Percentiles rank a stretch among this genome's conserved stretches.
phyloP scores from a whole-genome alignment of 2,888 invertebrate species.

The Chrysotoxum bicinctum region DNA sequence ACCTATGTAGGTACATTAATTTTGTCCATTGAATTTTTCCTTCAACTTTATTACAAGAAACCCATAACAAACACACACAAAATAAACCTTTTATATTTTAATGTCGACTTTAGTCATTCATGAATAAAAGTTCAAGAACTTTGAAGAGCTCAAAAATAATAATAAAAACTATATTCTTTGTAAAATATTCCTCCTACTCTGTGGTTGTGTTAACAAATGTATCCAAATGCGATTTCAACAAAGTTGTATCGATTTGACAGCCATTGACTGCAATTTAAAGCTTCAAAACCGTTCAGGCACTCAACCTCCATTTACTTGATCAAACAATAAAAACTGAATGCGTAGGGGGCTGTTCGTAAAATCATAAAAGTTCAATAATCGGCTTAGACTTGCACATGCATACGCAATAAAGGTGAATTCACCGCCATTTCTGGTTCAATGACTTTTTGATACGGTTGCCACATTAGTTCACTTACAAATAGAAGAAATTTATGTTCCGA shows the following conservation, averaged over 20 bases:
- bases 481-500: too few species aligned
- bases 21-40: too few species aligned
- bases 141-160: background rate
- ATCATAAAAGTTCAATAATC: constrained; percentile 47
- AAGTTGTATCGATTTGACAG: constrained; percentile 24
- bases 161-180: background rate
- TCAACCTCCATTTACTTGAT: constrained; percentile 31
- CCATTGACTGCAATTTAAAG: constrained; percentile 37
- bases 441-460: constrained; percentile 9
- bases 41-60: too few species aligned
- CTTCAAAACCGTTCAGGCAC: constrained; percentile 18
- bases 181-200: background rate
- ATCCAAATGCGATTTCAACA: background rate
- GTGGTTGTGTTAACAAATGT: background rate
- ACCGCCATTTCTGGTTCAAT: constrained; percentile 37
- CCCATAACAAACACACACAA: too few species aligned
- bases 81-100: too few species aligned
- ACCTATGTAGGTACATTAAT: too few species aligned
- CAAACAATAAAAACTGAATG: constrained; percentile 14
- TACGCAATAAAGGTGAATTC: constrained; percentile 9
- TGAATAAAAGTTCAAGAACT: background rate
- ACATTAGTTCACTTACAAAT: too few species aligned
- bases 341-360: constrained; percentile 27
- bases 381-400: constrained; percentile 5
- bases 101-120: too few species aligned